phyloP scores from a whole-genome alignment of 2,113 vertebrate species.

The Limanda limanda region DNA sequence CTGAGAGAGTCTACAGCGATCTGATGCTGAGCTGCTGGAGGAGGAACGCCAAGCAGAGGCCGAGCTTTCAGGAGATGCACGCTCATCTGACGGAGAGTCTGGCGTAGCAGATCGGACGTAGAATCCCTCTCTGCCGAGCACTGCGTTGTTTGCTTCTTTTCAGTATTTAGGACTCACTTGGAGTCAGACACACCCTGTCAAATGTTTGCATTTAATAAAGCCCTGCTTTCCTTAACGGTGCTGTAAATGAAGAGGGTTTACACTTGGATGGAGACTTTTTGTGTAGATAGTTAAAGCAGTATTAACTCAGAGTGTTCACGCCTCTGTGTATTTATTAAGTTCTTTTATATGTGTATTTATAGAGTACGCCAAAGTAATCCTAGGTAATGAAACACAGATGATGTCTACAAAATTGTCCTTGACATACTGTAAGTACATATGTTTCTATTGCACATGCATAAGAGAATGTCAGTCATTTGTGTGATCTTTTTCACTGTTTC shows the following conservation, averaged over 20 bases:
- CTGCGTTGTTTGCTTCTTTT: neutral
- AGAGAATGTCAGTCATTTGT: slow-evolving; percentile 25
- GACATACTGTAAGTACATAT: neutral
- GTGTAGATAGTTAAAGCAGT: slow-evolving; percentile 47
- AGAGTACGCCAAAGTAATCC: slow-evolving; percentile 5
- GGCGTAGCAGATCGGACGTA: slow-evolving; percentile 64
- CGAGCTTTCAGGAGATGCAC: slow-evolving; percentile 94
- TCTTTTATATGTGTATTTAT: slow-evolving; percentile 60
- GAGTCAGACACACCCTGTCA: neutral
- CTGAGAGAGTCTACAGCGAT: slow-evolving; percentile 87
- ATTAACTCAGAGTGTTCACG: slow-evolving; percentile 21
- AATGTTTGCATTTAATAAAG: slow-evolving; percentile 20
- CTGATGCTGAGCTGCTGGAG: slow-evolving; percentile 97
- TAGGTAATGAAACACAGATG: slow-evolving; percentile 18
- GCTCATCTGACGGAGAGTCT: slow-evolving; percentile 83
- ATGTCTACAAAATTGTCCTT: neutral
- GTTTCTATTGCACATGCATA: slow-evolving; percentile 44
- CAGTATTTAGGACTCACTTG: slow-evolving; percentile 11
- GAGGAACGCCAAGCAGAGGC: slow-evolving; percentile 94
- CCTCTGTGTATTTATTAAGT: slow-evolving; percentile 58
- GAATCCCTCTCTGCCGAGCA: neutral
- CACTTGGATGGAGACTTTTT: slow-evolving; percentile 47
- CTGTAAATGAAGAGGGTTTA: slow-evolving; percentile 44
- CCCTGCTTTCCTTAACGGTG: slow-evolving; percentile 9
- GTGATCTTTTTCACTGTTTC: slow-evolving; percentile 2